A percentile compares a stretch with the other conserved stretches of the same genome.
These are phyloP conservation scores for Lophura nycthemera DNA, from an alignment of 2,113 vertebrate species.

Conservation along the genomic window DNA sequence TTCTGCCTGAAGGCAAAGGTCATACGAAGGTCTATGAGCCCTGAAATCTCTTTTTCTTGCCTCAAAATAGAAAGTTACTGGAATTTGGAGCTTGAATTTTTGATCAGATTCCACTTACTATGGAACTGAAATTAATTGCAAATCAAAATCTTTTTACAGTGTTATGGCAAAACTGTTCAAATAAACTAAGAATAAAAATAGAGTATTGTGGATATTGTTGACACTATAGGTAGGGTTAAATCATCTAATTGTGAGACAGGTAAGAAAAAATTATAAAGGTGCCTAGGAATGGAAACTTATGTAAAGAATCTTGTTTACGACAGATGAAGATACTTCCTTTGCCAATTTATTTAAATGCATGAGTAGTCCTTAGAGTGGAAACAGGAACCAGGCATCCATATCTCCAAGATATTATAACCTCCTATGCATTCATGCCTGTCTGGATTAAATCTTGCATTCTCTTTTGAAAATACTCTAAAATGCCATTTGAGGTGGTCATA, in stretches of 20 bases:
- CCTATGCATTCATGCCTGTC: not conserved
- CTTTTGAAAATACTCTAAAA: not conserved
- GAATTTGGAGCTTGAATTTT: not conserved
- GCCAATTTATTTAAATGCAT: not conserved
- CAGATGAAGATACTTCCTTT: not conserved
- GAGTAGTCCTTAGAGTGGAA: not conserved
- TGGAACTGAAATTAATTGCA: not conserved
- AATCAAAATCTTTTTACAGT: not conserved
- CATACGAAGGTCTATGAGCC: not conserved
- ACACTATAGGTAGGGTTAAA: not conserved
- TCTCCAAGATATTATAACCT: not conserved
- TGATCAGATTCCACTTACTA: not conserved
- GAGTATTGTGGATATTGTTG: not conserved
- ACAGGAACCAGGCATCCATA: not conserved
- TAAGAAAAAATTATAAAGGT: not conserved
- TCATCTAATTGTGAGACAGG: not conserved
- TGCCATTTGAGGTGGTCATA: not conserved
- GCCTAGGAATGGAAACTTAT: not conserved
- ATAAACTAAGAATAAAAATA: not conserved
- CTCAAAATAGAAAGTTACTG: not conserved
- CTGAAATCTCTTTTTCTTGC: not conserved
- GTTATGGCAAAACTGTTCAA: not conserved
- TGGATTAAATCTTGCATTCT: not conserved
- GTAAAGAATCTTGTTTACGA: not conserved
- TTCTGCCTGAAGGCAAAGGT: conserved; percentile 22